Conservation (phyloP, 1,140 invertebrate genomes). For the Drosophila guanche region DNA sequence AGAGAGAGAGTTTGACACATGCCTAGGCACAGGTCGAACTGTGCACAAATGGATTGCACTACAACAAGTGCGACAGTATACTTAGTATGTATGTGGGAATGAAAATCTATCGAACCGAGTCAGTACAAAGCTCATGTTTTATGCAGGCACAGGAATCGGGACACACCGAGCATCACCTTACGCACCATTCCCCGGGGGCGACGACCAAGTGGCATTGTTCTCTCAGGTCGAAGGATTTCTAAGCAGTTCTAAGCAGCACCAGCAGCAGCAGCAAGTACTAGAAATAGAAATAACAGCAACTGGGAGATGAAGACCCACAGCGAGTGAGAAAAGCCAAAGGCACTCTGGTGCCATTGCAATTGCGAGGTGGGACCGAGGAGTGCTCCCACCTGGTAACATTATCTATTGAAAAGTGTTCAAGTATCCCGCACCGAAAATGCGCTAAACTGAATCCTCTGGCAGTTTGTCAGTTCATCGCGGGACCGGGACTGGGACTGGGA, state of each 20-base stretch:
- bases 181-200: slow-evolving; percentile 28
- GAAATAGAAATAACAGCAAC: slow-evolving; percentile 37
- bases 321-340: slow-evolving; percentile 13
- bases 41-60: slow-evolving; percentile 60
- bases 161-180: slow-evolving; percentile 22
- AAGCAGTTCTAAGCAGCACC: slow-evolving; percentile 41
- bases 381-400: slow-evolving; percentile 14
- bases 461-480: slow-evolving; percentile 19
- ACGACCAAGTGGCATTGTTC: slow-evolving; percentile 58
- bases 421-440: slow-evolving; percentile 15
- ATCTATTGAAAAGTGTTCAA: slow-evolving; percentile 41
- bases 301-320: slow-evolving; percentile 17
- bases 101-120: slow-evolving; percentile 28
- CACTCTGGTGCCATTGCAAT: slow-evolving; percentile 42
- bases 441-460: too few relatives aligned
- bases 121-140: slow-evolving; percentile 63
- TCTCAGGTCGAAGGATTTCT: slow-evolving; percentile 45
- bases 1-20: slow-evolving; percentile 69
- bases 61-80: slow-evolving; percentile 37
- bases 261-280: slow-evolving; percentile 19
- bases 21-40: slow-evolving; percentile 39
- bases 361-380: neutral
- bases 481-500: too few relatives aligned
- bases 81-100: slow-evolving; percentile 35
- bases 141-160: slow-evolving; percentile 44